Base-by-base conservation (phyloP, 2,113 vertebrate genomes). In the Cottus gobio region DNA sequence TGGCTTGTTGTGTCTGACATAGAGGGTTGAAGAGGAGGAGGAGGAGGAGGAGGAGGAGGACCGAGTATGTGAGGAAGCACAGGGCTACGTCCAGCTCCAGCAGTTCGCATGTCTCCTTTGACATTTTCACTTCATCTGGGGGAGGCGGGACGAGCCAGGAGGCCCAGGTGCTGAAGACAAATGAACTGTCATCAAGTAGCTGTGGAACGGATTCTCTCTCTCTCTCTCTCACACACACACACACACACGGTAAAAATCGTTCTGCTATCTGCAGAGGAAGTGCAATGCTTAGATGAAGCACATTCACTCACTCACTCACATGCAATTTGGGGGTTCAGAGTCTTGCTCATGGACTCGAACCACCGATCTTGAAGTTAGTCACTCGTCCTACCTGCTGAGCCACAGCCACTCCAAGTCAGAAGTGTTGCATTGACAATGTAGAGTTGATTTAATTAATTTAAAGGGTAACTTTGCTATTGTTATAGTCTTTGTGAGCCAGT, bases 61-160 rank as follows among this genome's bases (percentile, higher is more conserved):
- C 39, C 12, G 64, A 48, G 9, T 18, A 6, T 12, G 24, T 22
- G 7, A 30, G n/a, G 44, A n/a, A 48, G 44, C 44, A 34, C 28
- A 20, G 63, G 31, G 48, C 46, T 68, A 18, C 44, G 34, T 50
- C 28, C 46, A 52, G 10, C 15, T 69, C 30, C 44, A 24, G 46
- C 50, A 37, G 31, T 37, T 56, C 37, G 46, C 20, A 68, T 68
- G 66, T 34, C 13, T 68, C 20, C 46, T 68, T 68, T 69, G 46
- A 69, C 50, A 26, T 70, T 56, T 70, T 70, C 50, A 70, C 68
- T 69, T 69, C 46, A 56, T 54, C 34, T 56, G 34, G 9, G 26
- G 10, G 22, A 26, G 54, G 26, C 11, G 22, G 54, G 54, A 26
- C 26, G 24, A 34, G 18, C 46, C 65, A 34, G 65, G 46, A 52